Evolutionary conservation across 2,113 vertebrate species (phyloP).

Genomic region (Cyanoramphus novaezelandiae): DNA sequence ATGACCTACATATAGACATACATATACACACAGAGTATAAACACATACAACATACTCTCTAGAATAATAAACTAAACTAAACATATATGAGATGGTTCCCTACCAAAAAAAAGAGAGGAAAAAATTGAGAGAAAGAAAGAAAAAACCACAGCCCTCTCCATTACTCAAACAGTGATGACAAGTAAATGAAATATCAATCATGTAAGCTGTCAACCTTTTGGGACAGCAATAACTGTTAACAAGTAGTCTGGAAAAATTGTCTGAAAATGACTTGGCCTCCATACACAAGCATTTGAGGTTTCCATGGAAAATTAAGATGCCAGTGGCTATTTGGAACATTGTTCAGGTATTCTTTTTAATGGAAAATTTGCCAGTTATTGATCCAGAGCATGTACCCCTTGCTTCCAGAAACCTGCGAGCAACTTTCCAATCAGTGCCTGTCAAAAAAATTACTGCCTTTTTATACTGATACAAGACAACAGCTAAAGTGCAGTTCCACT

Average conservation of each 20-base stretch:
- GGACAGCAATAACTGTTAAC: conserved; percentile 88
- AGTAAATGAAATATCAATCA: conserved; percentile 85
- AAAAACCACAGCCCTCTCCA: conserved; percentile 53
- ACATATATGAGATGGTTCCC: neutral
- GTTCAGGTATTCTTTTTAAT: conserved; percentile 96
- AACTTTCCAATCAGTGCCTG: conserved; percentile 93
- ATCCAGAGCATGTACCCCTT: conserved; percentile 89
- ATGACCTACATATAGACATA: neutral
- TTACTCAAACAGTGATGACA: conserved; percentile 80
- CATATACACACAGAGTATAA: neutral
- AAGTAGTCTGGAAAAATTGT: conserved; percentile 87
- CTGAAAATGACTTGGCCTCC: conserved; percentile 80
- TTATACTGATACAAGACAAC: conserved; percentile 78
- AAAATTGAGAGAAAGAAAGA: neutral
- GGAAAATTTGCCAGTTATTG: conserved; percentile 98
- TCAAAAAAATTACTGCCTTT: conserved; percentile 89
- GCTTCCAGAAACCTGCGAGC: conserved; percentile 85
- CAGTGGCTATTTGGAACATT: conserved; percentile 91
- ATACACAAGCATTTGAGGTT: conserved; percentile 71
- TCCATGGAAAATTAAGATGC: conserved; percentile 82
- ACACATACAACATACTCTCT: neutral
- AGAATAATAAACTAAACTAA: neutral
- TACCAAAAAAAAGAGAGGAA: conserved; percentile 19
- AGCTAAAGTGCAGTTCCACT: conserved; percentile 44
- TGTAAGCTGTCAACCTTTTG: conserved; percentile 83